Evolutionary conservation across 2,888 invertebrate species (phyloP).

Genomic region (Caenorhabditis imperialis): DNA sequence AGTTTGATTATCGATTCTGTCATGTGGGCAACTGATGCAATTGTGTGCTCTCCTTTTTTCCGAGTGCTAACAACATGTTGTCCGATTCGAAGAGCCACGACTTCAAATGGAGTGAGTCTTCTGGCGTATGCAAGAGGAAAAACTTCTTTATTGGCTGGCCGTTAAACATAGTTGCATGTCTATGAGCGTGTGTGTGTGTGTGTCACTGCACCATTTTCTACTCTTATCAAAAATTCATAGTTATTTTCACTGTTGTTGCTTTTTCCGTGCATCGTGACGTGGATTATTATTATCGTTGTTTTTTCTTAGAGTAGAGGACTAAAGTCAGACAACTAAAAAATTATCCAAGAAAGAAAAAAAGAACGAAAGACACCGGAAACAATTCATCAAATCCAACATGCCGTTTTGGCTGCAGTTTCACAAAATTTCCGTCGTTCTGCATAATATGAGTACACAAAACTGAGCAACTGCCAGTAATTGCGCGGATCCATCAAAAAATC

Average conservation of each 20-base stretch:
- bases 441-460: not conserved
- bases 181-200: no score
- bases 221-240: conserved; percentile 48
- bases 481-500: no score
- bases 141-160: conserved; percentile 37
- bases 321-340: no score
- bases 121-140: not conserved
- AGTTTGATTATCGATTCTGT: not conserved
- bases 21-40: conserved; percentile 68
- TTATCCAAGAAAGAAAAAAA: no score
- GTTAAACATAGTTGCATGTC: conserved; percentile 23
- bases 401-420: not conserved
- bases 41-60: conserved; percentile 68
- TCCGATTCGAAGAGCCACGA: conserved; percentile 54
- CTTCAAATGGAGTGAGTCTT: conserved; percentile 44
- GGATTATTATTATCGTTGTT: no score
- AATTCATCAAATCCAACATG: conserved; percentile 44
- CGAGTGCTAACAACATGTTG: conserved; percentile 66
- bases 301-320: no score
- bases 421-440: not conserved
- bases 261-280: conserved; percentile 17
- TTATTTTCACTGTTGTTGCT: conserved; percentile 3
- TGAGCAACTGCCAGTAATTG: no score
- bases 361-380: conserved; percentile 24
- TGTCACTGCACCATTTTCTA: no score